These are phyloP conservation scores for Hipposideros armiger DNA, from an alignment of 2,113 vertebrate genomes.

Conservation along the genomic window DNA sequence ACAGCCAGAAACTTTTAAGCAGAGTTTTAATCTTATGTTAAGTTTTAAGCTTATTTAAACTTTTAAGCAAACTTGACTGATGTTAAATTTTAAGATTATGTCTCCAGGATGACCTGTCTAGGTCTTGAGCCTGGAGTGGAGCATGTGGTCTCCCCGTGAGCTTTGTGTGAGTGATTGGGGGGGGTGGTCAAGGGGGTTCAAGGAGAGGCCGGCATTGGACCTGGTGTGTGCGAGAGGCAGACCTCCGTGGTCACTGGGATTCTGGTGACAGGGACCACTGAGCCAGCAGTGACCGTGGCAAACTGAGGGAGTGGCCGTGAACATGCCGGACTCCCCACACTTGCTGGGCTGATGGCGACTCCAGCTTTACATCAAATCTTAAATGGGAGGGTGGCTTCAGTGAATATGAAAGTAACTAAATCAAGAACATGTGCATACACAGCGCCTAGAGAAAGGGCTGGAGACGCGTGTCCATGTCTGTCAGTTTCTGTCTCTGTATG, in stretches of 20 bases:
- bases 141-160: fast-evolving
- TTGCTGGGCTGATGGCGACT: not conserved
- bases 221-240: not conserved
- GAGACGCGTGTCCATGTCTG: fast-evolving
- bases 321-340: fast-evolving
- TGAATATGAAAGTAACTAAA: not conserved
- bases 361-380: not conserved
- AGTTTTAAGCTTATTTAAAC: not conserved
- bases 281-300: not conserved
- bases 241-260: fast-evolving
- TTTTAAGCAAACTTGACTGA: no score
- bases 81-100: not conserved
- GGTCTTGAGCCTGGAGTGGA: no score
- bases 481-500: not conserved
- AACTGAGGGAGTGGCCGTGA: not conserved
- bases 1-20: not conserved
- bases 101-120: not conserved
- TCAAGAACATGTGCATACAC: fast-evolving
- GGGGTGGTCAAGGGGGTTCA: no score
- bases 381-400: no score
- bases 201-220: not conserved
- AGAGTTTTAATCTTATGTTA: no score
- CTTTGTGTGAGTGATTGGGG: no score
- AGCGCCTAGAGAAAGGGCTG: not conserved
- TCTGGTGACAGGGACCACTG: not conserved